Evolutionary conservation across 2,888 invertebrate species (phyloP).

Genomic region (Trissolcus brochymenae): DNA sequence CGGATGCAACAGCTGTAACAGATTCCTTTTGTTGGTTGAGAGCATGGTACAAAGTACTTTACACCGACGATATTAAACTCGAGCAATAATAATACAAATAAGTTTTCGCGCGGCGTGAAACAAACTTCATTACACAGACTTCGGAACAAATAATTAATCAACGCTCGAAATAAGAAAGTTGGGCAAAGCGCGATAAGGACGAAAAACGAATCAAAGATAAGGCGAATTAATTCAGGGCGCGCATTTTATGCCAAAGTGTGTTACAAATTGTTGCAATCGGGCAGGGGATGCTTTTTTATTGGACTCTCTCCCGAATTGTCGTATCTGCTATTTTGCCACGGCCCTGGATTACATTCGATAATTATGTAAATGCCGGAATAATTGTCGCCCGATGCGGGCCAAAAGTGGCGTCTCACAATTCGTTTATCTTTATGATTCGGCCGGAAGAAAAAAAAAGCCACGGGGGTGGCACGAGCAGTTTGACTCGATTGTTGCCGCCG

Average conservation of each 20-base stretch:
- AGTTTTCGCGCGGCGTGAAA: slow-evolving; percentile 9
- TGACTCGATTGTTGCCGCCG: slow-evolving; percentile 58
- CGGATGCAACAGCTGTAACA: slow-evolving; percentile 41
- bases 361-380: slow-evolving; percentile 76
- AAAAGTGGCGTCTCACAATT: slow-evolving; percentile 72
- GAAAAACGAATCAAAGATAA: slow-evolving; percentile 24
- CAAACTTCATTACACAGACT: neutral
- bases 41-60: slow-evolving; percentile 18
- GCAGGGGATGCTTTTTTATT: slow-evolving; percentile 57
- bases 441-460: slow-evolving; percentile 28
- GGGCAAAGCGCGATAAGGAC: too few species aligned
- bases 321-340: slow-evolving; percentile 67
- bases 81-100: slow-evolving; percentile 17
- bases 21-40: slow-evolving; percentile 26
- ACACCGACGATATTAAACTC: slow-evolving; percentile 24
- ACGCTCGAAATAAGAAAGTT: too few species aligned
- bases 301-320: slow-evolving; percentile 39
- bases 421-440: slow-evolving; percentile 75
- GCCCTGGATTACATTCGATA: slow-evolving; percentile 73
- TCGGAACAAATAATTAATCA: slow-evolving; percentile 1
- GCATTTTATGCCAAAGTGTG: slow-evolving; percentile 36
- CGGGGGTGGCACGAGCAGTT: slow-evolving; percentile 50
- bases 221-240: slow-evolving; percentile 30
- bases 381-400: slow-evolving; percentile 75
- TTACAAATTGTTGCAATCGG: slow-evolving; percentile 48